phyloP scores from a whole-genome alignment of 2,888 invertebrate genomes.

The Conus canariensis region DNA sequence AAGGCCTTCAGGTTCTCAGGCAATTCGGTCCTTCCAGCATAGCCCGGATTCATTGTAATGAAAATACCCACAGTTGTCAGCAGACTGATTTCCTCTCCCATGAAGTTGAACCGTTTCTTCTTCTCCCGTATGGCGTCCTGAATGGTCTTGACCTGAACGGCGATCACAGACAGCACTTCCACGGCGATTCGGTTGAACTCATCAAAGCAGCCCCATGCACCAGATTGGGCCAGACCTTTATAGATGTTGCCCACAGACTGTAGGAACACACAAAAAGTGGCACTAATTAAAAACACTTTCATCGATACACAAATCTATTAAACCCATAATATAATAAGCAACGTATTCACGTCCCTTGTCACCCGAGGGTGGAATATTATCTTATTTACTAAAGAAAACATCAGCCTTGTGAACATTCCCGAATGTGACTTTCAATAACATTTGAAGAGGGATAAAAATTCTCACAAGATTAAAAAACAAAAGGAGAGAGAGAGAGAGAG shows the following conservation, averaged over 20 bases:
- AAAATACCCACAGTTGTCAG: constrained; percentile 94
- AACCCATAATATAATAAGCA: no score
- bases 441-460: no score
- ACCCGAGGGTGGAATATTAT: no score
- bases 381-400: no score
- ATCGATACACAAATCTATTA: no score
- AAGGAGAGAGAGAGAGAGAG: no score
- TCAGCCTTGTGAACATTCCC: no score
- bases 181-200: constrained; percentile 98
- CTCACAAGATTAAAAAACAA: no score
- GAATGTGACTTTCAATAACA: no score
- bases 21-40: constrained; percentile 89
- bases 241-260: constrained; percentile 97
- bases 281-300: no score
- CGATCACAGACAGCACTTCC: constrained; percentile 97
- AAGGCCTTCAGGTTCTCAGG: constrained; percentile 79
- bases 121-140: constrained; percentile 93
- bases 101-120: constrained; percentile 92
- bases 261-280: background rate
- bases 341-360: no score
- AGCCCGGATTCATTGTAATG: constrained; percentile 99
- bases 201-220: constrained; percentile 99
- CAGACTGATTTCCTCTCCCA: constrained; percentile 93
- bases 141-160: constrained; percentile 87
- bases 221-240: constrained; percentile 97